phyloP scores from a whole-genome alignment of 2,113 vertebrate species.

The Isichthys henryi region DNA sequence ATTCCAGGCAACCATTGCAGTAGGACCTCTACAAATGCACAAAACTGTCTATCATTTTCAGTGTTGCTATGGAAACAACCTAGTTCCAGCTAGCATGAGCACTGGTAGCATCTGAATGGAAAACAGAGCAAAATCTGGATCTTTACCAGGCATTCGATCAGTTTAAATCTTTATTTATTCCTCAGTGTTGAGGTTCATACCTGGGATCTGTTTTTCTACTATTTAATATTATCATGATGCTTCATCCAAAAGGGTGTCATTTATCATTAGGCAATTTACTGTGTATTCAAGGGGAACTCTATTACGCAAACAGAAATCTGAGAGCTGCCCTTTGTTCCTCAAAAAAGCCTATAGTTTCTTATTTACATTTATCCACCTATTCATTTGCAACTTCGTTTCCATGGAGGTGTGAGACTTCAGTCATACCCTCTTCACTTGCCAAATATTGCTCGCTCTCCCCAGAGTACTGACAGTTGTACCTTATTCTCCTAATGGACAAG shows the following conservation, averaged over 20 bases:
- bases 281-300: neutral
- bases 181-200: neutral
- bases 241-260: neutral
- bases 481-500: too few species aligned
- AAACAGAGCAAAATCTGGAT: slow-evolving; percentile 15
- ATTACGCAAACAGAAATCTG: neutral
- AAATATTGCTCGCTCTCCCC: too few species aligned
- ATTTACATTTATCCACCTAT: neutral
- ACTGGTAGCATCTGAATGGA: slow-evolving; percentile 6
- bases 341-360: neutral
- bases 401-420: neutral
- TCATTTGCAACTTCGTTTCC: neutral
- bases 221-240: neutral
- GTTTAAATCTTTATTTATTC: neutral
- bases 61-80: slow-evolving; percentile 31
- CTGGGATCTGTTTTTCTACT: neutral
- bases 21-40: slow-evolving; percentile 5
- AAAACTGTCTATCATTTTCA: slow-evolving; percentile 21
- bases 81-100: slow-evolving; percentile 21
- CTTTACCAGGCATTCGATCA: neutral
- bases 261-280: neutral
- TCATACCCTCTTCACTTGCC: too few species aligned
- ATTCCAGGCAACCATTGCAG: neutral
- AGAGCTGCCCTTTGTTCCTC: neutral
- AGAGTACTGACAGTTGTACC: too few species aligned